Base-by-base conservation (phyloP, 2,113 vertebrate genomes). In the Puntigrus tetrazona region DNA sequence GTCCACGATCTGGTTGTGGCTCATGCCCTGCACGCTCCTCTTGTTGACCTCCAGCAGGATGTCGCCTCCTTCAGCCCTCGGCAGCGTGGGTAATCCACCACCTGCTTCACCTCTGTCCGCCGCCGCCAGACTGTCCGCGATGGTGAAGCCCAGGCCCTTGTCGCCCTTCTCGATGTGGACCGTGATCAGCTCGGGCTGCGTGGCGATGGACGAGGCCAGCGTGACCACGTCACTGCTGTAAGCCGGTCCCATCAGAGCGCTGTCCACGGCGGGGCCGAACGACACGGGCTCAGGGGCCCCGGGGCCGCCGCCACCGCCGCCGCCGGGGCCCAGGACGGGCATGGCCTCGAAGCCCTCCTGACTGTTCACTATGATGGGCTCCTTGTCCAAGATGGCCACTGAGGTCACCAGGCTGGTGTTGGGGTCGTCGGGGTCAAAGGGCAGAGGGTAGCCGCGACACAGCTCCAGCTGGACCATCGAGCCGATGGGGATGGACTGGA, bases 151-250 rank as follows among this genome's bases (percentile, higher is more conserved):
- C 45, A 99, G 99, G 82, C 98, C 98, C 94, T 99, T 98, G 13
- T 97, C 97, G 70, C 98, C 98, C 90, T 99, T 99, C 87, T 99
- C 96, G 93, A 99, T 98, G 88, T 99, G 98, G 87, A 99, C 96
- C 43, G 98, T 99, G 89, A 99, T 99, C 78, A 99, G 97, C 92
- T 99, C 98, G 0, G 98, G 98, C 88, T 99, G 97, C 0, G 97
- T 98, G 84, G 97, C 98, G 90, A 99, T 99, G 1, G 97, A 97
- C 1, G 98, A 99, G 0, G 98, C 97, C 93, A 99, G 92, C 3
- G 95, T 98, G 82, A 97, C 96, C 0, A 97, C 97, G 52, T 99
- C 98, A 1, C 92, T 98, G 91, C 95, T 91, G 91, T 97, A 98
- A 78, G 95, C 96, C 11, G 96, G 91, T 84, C 92, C 93, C 78